Evolutionary conservation across 2,113 vertebrate species (phyloP).

Genomic region (Leptosomus discolor): DNA sequence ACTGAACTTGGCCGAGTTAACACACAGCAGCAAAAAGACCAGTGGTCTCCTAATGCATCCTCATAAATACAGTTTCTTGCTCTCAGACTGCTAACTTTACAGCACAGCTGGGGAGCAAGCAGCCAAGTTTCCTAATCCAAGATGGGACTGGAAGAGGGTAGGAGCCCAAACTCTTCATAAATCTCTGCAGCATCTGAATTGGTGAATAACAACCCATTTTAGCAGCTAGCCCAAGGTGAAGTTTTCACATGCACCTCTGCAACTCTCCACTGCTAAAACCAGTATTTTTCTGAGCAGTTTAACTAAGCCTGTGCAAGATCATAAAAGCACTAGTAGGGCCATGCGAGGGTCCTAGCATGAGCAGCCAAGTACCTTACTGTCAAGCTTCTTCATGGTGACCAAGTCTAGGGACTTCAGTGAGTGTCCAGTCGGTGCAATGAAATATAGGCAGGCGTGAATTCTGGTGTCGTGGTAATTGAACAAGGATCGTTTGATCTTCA

Average conservation of each 20-base stretch:
- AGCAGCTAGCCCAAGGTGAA: neutral
- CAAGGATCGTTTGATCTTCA: constrained; percentile 82
- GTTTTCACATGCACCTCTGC: neutral
- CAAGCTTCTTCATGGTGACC: constrained; percentile 86
- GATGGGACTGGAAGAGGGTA: neutral
- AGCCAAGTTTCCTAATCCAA: neutral
- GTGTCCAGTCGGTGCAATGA: constrained; percentile 82
- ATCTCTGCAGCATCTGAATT: neutral
- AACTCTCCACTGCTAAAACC: neutral
- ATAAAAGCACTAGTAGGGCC: neutral
- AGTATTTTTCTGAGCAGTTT: neutral
- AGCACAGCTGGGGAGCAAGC: neutral
- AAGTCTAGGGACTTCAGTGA: constrained; percentile 82
- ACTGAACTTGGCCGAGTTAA: neutral
- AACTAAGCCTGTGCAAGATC: neutral
- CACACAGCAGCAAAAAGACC: neutral
- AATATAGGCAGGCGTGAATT: constrained; percentile 82
- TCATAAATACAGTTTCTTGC: neutral
- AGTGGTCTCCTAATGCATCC: neutral
- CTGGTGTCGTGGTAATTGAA: constrained; percentile 83
- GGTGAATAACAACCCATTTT: neutral
- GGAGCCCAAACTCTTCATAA: neutral
- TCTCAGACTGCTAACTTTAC: neutral
- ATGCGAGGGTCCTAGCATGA: fast-evolving
- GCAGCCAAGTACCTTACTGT: constrained; percentile 79